These are phyloP conservation scores for Nylanderia fulva DNA, from an alignment of 1,140 invertebrate species.

Conservation along the genomic window DNA sequence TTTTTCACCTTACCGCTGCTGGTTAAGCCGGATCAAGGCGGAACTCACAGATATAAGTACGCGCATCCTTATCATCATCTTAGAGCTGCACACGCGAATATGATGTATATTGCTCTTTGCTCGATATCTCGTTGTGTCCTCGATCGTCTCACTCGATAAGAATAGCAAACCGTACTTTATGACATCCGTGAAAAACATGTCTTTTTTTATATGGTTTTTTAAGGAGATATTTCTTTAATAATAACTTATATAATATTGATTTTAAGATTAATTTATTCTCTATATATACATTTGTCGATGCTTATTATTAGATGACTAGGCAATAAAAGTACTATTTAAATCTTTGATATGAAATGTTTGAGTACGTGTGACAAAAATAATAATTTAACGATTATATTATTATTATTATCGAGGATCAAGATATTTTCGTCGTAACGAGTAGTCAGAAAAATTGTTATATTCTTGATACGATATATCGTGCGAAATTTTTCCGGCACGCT, in stretches of 20 bases:
- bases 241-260: not conserved
- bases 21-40: conserved; percentile 6
- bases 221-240: not conserved
- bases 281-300: not conserved
- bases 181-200: not conserved
- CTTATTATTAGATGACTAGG: not conserved
- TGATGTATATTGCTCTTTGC: not conserved
- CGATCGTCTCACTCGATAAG: not conserved
- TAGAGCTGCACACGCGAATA: not conserved
- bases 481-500: not conserved
- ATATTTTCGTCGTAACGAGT: not conserved
- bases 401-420: not conserved
- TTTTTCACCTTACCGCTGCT: not conserved
- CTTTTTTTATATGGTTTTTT: not conserved
- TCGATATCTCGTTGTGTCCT: conserved; percentile 2
- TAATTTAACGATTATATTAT: not conserved
- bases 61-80: conserved; percentile 40
- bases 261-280: not conserved
- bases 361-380: not conserved
- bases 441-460: not conserved
- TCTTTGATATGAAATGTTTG: not conserved
- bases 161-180: not conserved
- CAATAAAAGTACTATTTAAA: not conserved
- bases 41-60: conserved; percentile 26
- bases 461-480: not conserved